Evolutionary conservation across 2,888 invertebrate species (phyloP).

Genomic region (Arctia plantaginis): DNA sequence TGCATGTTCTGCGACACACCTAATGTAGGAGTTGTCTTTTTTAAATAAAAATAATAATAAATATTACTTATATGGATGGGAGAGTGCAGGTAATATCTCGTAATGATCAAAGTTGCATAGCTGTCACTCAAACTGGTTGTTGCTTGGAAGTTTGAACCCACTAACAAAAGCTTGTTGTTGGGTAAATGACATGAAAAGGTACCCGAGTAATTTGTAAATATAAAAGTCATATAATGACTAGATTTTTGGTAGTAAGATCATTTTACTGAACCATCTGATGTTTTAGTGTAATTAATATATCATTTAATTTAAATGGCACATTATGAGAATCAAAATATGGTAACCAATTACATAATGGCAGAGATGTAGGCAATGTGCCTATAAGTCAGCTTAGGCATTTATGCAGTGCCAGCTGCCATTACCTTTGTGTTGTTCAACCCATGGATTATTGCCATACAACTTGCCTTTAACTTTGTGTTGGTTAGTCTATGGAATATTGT

Average conservation of each 20-base stretch:
- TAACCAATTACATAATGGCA: too few species aligned
- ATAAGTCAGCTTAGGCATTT: not conserved
- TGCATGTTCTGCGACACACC: too few species aligned
- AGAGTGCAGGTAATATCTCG: not conserved
- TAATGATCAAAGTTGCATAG: not conserved
- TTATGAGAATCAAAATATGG: too few species aligned
- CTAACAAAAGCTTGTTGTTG: not conserved
- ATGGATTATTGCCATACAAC: not conserved
- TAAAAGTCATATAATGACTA: not conserved
- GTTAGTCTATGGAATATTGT: too few species aligned
- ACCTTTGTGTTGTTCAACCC: not conserved
- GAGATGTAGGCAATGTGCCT: not conserved
- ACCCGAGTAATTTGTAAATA: not conserved
- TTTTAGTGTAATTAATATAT: too few species aligned
- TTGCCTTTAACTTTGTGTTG: too few species aligned
- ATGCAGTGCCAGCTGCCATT: not conserved
- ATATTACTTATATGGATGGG: too few species aligned
- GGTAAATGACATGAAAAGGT: not conserved
- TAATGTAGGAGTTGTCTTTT: too few species aligned
- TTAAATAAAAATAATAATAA: too few species aligned
- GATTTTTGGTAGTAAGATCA: not conserved
- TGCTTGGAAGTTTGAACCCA: not conserved
- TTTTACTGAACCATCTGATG: not conserved
- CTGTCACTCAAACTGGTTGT: not conserved
- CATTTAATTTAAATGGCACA: too few species aligned